Evolutionary conservation across 2,888 invertebrate species (phyloP).

Genomic region (Syrphus vitripennis): DNA sequence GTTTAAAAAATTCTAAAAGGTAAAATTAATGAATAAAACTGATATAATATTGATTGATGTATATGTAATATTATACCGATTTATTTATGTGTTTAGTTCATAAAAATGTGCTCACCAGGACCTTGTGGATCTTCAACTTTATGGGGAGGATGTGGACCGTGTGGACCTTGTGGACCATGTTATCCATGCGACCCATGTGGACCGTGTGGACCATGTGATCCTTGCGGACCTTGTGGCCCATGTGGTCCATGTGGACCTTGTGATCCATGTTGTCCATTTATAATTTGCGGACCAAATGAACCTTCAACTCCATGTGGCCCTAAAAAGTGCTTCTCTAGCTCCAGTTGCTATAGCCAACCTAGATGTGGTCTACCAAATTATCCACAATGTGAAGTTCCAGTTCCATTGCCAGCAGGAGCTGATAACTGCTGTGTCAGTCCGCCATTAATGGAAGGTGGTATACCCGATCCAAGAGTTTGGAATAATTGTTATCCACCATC

Average conservation of each 20-base stretch:
- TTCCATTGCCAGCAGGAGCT: slow-evolving; percentile 52
- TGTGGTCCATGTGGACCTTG: slow-evolving; percentile 11
- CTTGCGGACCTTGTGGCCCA: slow-evolving; percentile 71
- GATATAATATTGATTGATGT: no score
- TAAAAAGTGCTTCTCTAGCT: not conserved
- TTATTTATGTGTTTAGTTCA: no score
- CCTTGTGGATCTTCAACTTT: not conserved
- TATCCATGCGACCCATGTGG: slow-evolving; percentile 12
- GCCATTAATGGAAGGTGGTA: slow-evolving; percentile 63
- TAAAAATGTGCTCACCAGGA: slow-evolving; percentile 1
- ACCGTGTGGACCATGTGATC: slow-evolving; percentile 73
- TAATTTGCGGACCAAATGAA: slow-evolving; percentile 28
- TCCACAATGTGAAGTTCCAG: slow-evolving; percentile 51
- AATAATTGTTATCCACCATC: slow-evolving; percentile 56
- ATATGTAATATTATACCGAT: no score
- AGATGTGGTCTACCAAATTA: slow-evolving; percentile 37
- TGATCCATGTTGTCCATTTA: slow-evolving; percentile 31
- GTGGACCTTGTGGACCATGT: not conserved
- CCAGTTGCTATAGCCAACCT: not conserved
- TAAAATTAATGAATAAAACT: not conserved
- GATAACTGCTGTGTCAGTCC: slow-evolving; percentile 49
- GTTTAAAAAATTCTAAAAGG: not conserved
- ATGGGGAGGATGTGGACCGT: not conserved
- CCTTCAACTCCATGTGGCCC: slow-evolving; percentile 8
- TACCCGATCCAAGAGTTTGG: slow-evolving; percentile 64